Evolutionary conservation across 1,140 invertebrate species (phyloP).

Genomic region (Drosophila saltans): DNA sequence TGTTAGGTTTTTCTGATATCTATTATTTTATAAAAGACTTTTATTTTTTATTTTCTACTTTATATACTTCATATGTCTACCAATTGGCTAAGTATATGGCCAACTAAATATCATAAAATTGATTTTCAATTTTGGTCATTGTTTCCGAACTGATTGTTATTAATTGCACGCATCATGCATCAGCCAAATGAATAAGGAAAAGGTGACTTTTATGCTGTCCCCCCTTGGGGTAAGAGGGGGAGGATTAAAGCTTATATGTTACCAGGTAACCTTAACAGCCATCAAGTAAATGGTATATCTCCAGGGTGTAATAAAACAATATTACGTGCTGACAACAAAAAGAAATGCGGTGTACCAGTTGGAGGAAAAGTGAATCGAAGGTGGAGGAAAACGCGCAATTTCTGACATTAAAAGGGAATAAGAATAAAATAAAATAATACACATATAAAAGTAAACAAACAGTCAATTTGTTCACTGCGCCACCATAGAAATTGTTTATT

Average conservation of each 20-base stretch:
- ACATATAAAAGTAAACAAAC: too few relatives aligned
- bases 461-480: too few relatives aligned
- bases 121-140: constrained; percentile 12
- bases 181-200: constrained; percentile 14
- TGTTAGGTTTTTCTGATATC: neutral
- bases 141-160: constrained; percentile 61
- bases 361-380: constrained; percentile 26
- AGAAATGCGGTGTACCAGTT: constrained; percentile 62
- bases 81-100: neutral
- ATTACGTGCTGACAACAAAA: constrained; percentile 77
- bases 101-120: neutral
- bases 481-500: too few relatives aligned
- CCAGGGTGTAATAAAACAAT: constrained; percentile 82
- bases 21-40: neutral
- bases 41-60: neutral
- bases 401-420: neutral
- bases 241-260: constrained; percentile 49
- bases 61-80: neutral
- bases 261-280: constrained; percentile 61
- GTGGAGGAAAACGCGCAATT: neutral
- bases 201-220: constrained; percentile 58
- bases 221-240: neutral
- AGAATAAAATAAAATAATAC: neutral
- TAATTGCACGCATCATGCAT: constrained; percentile 54
- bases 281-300: constrained; percentile 65